These are phyloP conservation scores for Solen grandis DNA, from an alignment of 1,140 invertebrate genomes.

Conservation along the genomic window DNA sequence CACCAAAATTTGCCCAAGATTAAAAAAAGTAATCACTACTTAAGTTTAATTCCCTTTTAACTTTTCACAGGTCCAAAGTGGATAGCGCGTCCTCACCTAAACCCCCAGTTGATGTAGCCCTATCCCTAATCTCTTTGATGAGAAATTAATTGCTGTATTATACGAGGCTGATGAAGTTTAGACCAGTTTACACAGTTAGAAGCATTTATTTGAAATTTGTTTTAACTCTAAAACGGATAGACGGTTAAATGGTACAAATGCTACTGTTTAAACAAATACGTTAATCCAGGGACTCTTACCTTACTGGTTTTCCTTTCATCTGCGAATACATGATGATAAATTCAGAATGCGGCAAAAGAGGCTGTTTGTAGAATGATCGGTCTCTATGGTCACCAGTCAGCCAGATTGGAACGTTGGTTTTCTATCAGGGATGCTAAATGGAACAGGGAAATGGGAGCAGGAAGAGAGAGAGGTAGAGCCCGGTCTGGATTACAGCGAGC, in stretches of 20 bases:
- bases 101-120: background rate
- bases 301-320: slow-evolving; percentile 48
- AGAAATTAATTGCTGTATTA: slow-evolving; percentile 51
- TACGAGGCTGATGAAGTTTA: slow-evolving; percentile 42
- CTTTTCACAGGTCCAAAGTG: slow-evolving; percentile 22
- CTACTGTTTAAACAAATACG: slow-evolving; percentile 49
- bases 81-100: slow-evolving; percentile 12
- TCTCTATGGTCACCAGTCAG: background rate
- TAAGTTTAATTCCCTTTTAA: slow-evolving; percentile 22
- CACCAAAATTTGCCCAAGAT: slow-evolving; percentile 52
- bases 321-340: slow-evolving; percentile 40
- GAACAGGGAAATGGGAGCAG: background rate
- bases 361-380: background rate
- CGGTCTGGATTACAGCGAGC: background rate
- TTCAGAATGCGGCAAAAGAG: slow-evolving; percentile 26
- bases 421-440: background rate
- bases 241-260: slow-evolving; percentile 46
- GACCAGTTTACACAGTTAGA: slow-evolving; percentile 16
- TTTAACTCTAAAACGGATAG: slow-evolving; percentile 42
- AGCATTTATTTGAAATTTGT: slow-evolving; percentile 53
- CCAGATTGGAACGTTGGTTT: background rate
- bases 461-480: background rate
- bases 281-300: slow-evolving; percentile 34
- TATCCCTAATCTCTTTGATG: slow-evolving; percentile 33
- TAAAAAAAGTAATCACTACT: slow-evolving; percentile 43